Conservation (phyloP, 2,113 vertebrate species). For the Ictalurus punctatus region DNA sequence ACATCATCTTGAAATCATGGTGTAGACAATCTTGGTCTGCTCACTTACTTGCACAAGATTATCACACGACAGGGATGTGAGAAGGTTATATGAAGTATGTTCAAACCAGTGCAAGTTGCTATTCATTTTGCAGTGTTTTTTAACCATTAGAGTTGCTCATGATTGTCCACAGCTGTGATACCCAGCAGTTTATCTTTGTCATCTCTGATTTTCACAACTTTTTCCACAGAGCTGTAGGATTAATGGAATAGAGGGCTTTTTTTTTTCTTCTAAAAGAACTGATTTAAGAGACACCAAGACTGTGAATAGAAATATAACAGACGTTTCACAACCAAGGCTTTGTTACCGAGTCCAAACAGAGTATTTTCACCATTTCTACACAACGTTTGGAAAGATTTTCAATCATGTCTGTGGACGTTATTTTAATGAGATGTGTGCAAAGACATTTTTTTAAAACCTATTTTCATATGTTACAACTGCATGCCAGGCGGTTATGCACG, state of each 20-base stretch:
- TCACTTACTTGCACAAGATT: background rate
- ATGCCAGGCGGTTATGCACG: slow-evolving; percentile 35
- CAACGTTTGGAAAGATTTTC: slow-evolving; percentile 30
- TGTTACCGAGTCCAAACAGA: slow-evolving; percentile 21
- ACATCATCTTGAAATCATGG: background rate
- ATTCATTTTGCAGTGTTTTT: background rate
- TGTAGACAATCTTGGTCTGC: background rate
- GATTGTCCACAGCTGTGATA: background rate
- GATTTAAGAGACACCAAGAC: slow-evolving; percentile 26
- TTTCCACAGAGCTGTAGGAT: background rate
- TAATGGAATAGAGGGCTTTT: background rate
- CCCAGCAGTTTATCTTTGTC: background rate
- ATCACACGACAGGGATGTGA: background rate
- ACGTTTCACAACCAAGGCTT: slow-evolving; percentile 16
- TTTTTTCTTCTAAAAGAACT: background rate
- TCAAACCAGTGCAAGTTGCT: slow-evolving; percentile 16
- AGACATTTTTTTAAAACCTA: slow-evolving; percentile 9
- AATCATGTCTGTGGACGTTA: slow-evolving; percentile 12
- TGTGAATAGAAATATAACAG: slow-evolving; percentile 17
- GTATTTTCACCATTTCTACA: slow-evolving; percentile 37
- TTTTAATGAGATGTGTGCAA: slow-evolving; percentile 26
- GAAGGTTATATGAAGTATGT: background rate
- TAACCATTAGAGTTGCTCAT: background rate
- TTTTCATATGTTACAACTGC: slow-evolving; percentile 44
- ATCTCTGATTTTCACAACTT: background rate